phyloP scores from a whole-genome alignment of 1,140 invertebrate species.

The Ips typographus region DNA sequence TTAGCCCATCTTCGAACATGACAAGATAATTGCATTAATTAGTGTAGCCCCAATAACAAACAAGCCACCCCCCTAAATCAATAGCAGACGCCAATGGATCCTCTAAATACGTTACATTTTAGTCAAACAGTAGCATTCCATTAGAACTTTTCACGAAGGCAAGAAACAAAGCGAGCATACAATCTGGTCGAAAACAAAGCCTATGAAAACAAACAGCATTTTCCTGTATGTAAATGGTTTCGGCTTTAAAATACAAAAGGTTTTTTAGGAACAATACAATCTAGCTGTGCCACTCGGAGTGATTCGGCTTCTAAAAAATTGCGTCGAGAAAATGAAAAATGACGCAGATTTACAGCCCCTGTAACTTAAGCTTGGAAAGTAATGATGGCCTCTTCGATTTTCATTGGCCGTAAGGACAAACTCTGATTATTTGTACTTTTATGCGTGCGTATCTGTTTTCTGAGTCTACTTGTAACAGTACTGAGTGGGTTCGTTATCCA shows the following conservation, averaged over 20 bases:
- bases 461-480: too few species aligned
- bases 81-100: neutral
- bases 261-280: constrained; percentile 5
- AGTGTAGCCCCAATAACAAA: too few species aligned
- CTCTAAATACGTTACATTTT: neutral
- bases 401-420: too few species aligned
- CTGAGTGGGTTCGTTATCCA: too few species aligned
- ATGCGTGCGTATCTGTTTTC: too few species aligned
- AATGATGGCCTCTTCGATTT: too few species aligned
- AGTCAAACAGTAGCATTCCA: neutral
- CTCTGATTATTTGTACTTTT: too few species aligned
- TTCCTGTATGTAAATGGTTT: constrained; percentile 2
- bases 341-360: neutral
- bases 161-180: constrained; percentile 3
- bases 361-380: too few species aligned
- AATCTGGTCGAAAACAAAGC: constrained; percentile 4
- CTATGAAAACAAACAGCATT: constrained; percentile 4
- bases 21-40: too few species aligned
- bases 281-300: constrained; percentile 1
- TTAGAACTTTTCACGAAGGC: neutral
- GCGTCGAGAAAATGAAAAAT: neutral
- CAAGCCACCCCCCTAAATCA: too few species aligned
- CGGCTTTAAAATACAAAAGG: constrained; percentile 3
- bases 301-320: constrained; percentile 2
- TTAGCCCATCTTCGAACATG: too few species aligned